A percentile compares a stretch with the other conserved stretches of the same genome.
Conservation (phyloP, 2,888 invertebrate genomes). For the Epinotia bilunana region DNA sequence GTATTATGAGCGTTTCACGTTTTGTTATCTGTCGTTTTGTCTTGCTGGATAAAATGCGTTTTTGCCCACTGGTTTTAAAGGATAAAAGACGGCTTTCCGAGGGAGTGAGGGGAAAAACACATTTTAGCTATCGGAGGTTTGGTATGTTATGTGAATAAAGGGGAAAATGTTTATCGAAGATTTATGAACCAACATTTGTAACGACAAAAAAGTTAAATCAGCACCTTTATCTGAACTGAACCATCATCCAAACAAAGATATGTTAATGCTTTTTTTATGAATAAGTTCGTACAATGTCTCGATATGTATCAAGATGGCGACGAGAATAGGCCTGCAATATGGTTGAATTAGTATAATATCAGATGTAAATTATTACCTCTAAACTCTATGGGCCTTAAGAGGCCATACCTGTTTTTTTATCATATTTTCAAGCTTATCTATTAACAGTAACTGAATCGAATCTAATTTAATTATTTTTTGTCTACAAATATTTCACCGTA, state of each 20-base stretch:
- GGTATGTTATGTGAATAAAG: background rate
- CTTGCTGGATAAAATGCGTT: too few species aligned
- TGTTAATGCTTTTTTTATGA: background rate
- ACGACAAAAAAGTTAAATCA: background rate
- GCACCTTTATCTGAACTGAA: background rate
- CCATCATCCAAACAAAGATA: background rate
- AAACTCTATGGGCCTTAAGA: background rate
- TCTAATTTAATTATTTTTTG: background rate
- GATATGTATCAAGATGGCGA: background rate
- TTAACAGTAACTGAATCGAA: background rate
- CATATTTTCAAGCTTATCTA: background rate
- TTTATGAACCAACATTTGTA: background rate
- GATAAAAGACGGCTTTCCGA: too few species aligned
- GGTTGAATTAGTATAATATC: slow-evolving; percentile 12
- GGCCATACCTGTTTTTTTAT: background rate
- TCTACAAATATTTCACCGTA: background rate
- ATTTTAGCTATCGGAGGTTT: background rate
- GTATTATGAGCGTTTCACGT: too few species aligned
- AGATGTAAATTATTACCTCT: slow-evolving; percentile 5
- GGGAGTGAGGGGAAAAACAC: too few species aligned
- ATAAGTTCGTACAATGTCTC: background rate
- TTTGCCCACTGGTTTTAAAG: too few species aligned
- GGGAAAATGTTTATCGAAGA: background rate
- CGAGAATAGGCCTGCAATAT: background rate
- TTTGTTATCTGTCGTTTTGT: too few species aligned